phyloP scores from a whole-genome alignment of 2,888 invertebrate genomes.

The Andrena camellia region DNA sequence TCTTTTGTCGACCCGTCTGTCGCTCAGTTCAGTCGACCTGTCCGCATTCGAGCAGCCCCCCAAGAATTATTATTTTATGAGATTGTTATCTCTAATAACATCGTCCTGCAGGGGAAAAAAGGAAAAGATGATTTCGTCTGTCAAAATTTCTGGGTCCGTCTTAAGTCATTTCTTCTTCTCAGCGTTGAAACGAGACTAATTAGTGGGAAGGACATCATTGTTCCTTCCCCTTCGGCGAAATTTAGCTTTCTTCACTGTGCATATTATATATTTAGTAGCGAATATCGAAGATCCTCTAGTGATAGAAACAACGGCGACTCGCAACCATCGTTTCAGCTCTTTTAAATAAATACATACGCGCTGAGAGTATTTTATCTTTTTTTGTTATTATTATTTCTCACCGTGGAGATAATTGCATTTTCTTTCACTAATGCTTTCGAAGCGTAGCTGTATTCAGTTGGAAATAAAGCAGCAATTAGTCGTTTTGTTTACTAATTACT shows the following conservation, averaged over 20 bases:
- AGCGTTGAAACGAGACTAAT: constrained; percentile 13
- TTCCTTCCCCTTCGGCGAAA: background rate
- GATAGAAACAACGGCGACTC: background rate
- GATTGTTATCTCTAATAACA: constrained; percentile 85
- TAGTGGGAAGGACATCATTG: background rate
- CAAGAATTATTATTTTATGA: constrained; percentile 83
- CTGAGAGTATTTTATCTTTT: background rate
- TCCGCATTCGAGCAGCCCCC: constrained; percentile 56
- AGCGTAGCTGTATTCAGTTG: no score
- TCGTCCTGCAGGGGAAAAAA: constrained; percentile 53
- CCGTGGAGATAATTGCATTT: no score
- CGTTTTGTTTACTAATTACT: no score
- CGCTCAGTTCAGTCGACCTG: constrained; percentile 59
- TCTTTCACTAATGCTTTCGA: no score
- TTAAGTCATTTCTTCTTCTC: background rate
- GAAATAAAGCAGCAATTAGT: no score
- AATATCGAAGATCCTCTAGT: background rate
- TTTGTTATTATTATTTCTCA: no score
- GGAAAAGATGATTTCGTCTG: constrained; percentile 36
- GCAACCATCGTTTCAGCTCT: no score
- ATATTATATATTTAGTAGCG: no score
- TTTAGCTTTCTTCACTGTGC: background rate
- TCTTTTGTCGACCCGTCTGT: constrained; percentile 60
- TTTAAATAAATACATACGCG: no score
- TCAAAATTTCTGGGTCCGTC: constrained; percentile 41